Base-by-base conservation (phyloP, 2,888 invertebrate genomes). In the Zaprionus lineosus region DNA sequence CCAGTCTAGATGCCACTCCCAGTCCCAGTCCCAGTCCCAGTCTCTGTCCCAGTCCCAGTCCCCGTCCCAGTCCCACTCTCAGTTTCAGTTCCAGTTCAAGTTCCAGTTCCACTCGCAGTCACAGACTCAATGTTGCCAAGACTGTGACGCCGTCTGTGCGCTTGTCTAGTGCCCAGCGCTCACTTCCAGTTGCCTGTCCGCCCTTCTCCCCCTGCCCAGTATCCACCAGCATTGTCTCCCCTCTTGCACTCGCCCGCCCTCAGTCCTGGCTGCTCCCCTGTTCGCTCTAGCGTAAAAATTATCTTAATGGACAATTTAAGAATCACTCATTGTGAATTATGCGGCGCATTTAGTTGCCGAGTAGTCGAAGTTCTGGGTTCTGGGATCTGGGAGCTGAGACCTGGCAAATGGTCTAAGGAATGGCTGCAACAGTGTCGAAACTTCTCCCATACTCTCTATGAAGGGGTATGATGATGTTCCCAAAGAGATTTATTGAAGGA, bases 301-400 rank as follows among this genome's bases (percentile, higher is more conserved):
- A 82, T 78, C 83, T 86, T 86, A 86, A 86, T 84, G 87, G 84
- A 84, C 86, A 77, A 87, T 86, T 86, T 82, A 81, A 86, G 84
- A 86, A 82, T 86, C 82, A 86, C 74, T 87, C 86, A 86, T 84
- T 87, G 84, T 86, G 84, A 86, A 87, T 87, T 86, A 84, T 87
- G 86, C 86, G 85, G 71, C 70, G 74, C 81, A 85, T 81, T 84
- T 84, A 84, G 69, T 75, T 64, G 77, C 59, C 75, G 78, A 69
- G 77, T 77, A 73, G 58, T 55, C 58, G 50, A 57, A 64, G 56
- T 67, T 63, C 58, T 69, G 62, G 55, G 69, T 69, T 63, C 64
- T 78, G n/a, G n/a, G n/a, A n/a, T n/a, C n/a, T n/a, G n/a, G n/a
- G n/a, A n/a, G n/a, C n/a, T n/a, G n/a, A n/a, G n/a, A n/a, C n/a